A percentile compares a stretch with the other conserved stretches of the same genome.
Evolutionary conservation across 2,888 invertebrate genomes (phyloP).

Genomic region (Galeruca laticollis): DNA sequence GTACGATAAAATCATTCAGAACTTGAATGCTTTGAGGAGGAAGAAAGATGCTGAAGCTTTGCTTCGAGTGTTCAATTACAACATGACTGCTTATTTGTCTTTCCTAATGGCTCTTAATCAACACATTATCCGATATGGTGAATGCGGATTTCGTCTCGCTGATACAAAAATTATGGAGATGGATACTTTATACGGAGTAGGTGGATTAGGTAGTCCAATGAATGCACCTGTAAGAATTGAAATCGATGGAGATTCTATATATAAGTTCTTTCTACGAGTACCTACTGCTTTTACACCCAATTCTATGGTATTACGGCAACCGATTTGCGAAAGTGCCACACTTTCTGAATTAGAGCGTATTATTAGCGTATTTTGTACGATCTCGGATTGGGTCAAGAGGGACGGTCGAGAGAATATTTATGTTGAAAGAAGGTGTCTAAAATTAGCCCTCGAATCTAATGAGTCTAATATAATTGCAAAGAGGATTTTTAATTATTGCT

Average conservation of each 20-base stretch:
- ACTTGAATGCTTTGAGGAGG: neutral
- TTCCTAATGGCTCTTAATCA: neutral
- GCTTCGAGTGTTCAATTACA: neutral
- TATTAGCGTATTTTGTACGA: no score
- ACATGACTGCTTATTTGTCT: neutral
- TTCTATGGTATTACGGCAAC: neutral
- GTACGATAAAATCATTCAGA: neutral
- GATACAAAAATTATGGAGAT: neutral
- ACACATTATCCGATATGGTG: neutral
- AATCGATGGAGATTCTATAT: neutral
- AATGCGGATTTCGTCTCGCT: neutral
- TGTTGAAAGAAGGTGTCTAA: no score
- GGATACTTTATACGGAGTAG: neutral
- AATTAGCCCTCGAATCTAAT: no score
- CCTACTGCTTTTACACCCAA: neutral
- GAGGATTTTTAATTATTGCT: no score
- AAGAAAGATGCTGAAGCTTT: neutral
- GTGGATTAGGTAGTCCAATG: neutral
- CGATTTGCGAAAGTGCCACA: neutral
- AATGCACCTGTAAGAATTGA: neutral
- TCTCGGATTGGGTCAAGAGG: no score
- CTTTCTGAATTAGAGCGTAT: no score
- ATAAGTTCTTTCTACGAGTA: neutral
- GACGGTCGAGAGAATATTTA: no score
- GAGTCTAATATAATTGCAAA: no score